Evolutionary conservation across 2,113 vertebrate genomes (phyloP).

Genomic region (Ammodytes dubius): DNA sequence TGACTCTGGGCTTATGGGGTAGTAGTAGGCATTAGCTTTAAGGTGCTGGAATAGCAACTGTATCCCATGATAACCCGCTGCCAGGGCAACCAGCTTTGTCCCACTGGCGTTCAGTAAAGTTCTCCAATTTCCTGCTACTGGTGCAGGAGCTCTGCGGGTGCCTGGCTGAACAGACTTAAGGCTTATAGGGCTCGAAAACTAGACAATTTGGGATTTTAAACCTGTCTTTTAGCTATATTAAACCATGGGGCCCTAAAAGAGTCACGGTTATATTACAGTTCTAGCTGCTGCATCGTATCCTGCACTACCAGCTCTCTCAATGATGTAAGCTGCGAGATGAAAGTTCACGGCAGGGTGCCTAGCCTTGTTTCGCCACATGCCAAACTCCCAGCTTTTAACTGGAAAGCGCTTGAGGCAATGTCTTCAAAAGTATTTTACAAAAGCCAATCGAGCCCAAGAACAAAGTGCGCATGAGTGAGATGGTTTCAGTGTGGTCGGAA

Average conservation of each 20-base stretch:
- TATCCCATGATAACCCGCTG: slow-evolving; percentile 61
- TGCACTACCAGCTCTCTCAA: slow-evolving; percentile 2
- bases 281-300: neutral
- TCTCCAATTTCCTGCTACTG: slow-evolving; percentile 58
- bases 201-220: neutral
- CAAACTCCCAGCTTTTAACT: slow-evolving; percentile 1
- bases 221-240: neutral
- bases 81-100: slow-evolving; percentile 63
- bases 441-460: neutral
- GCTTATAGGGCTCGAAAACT: slow-evolving; percentile 12
- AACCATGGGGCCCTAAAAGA: neutral
- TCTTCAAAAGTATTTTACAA: neutral
- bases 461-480: neutral
- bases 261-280: neutral
- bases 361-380: slow-evolving; percentile 5
- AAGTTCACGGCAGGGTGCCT: slow-evolving; percentile 12
- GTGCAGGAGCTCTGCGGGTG: slow-evolving; percentile 42
- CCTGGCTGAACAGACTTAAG: neutral
- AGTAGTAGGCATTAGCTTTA: neutral
- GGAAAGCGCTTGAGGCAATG: slow-evolving; percentile 10
- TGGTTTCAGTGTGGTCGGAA: neutral
- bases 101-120: slow-evolving; percentile 25
- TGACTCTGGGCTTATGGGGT: neutral
- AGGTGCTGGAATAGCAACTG: slow-evolving; percentile 20
- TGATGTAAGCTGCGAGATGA: slow-evolving; percentile 18